Conservation (phyloP, 2,888 invertebrate genomes). For the Polymixis flavicincta region DNA sequence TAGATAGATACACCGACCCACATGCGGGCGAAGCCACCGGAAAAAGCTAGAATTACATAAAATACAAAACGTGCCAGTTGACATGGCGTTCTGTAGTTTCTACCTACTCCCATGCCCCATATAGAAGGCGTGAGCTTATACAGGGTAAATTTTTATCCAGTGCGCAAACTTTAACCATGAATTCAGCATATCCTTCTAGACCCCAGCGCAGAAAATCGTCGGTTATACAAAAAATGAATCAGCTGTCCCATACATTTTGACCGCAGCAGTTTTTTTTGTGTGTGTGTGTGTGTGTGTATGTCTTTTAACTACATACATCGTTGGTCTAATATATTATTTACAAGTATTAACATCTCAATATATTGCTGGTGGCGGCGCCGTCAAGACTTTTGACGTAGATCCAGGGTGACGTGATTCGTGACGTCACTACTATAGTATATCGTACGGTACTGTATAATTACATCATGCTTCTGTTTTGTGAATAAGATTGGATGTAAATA, state of each 20-base stretch:
- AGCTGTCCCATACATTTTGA: no score
- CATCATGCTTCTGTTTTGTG: slow-evolving; percentile 19
- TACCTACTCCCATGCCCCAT: background rate
- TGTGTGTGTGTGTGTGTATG: no score
- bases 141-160: no score
- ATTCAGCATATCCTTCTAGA: no score
- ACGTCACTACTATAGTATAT: slow-evolving; percentile 30
- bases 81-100: background rate
- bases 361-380: slow-evolving; percentile 27
- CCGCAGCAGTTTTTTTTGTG: no score
- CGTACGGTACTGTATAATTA: slow-evolving; percentile 12
- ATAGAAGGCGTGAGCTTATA: background rate
- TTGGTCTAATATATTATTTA: slow-evolving; percentile 5
- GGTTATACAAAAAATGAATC: no score
- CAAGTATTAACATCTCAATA: slow-evolving; percentile 10
- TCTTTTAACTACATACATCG: background rate
- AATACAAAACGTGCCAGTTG: no score
- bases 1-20: no score
- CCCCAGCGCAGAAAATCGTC: no score
- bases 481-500: slow-evolving; percentile 14
- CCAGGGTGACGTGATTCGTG: slow-evolving; percentile 32
- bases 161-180: no score
- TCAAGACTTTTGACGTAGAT: slow-evolving; percentile 39
- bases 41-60: no score
- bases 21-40: no score